Conservation (phyloP, 2,888 invertebrate genomes). For the Scrobipalpa atriplicella region DNA sequence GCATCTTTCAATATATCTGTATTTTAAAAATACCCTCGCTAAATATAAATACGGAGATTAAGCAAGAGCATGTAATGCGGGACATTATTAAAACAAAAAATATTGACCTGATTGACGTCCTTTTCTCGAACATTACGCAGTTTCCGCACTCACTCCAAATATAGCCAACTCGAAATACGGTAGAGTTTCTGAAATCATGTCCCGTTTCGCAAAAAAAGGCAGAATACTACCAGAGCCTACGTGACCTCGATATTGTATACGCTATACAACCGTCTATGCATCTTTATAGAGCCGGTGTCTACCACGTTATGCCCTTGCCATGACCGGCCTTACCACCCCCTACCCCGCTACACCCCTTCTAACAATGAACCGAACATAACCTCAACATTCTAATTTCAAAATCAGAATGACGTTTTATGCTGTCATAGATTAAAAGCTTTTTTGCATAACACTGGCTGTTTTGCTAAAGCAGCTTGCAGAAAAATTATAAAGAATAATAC, state of each 20-base stretch:
- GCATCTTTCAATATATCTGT: background rate
- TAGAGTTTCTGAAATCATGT: background rate
- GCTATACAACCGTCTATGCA: constrained; percentile 10
- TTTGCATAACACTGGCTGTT: constrained; percentile 34
- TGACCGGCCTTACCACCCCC: background rate
- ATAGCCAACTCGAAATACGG: background rate
- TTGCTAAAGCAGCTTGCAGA: constrained; percentile 33
- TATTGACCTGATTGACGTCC: background rate
- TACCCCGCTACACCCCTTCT: background rate
- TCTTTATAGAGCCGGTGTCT: constrained; percentile 2
- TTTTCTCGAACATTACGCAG: background rate
- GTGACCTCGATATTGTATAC: constrained; percentile 9
- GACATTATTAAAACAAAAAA: background rate
- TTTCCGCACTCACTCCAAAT: background rate
- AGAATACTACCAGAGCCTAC: background rate
- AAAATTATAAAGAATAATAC: constrained; percentile 46
- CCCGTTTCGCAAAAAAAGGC: constrained; percentile 7
- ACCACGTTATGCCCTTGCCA: constrained; percentile 12
- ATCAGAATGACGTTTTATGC: background rate
- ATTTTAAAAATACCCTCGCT: background rate
- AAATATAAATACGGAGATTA: background rate
- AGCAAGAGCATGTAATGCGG: background rate
- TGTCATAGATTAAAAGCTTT: constrained; percentile 22
- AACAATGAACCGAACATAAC: constrained; percentile 3
- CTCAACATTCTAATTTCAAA: constrained; percentile 3